Conservation (phyloP, 2,888 invertebrate species). For the Netelia virgata region DNA sequence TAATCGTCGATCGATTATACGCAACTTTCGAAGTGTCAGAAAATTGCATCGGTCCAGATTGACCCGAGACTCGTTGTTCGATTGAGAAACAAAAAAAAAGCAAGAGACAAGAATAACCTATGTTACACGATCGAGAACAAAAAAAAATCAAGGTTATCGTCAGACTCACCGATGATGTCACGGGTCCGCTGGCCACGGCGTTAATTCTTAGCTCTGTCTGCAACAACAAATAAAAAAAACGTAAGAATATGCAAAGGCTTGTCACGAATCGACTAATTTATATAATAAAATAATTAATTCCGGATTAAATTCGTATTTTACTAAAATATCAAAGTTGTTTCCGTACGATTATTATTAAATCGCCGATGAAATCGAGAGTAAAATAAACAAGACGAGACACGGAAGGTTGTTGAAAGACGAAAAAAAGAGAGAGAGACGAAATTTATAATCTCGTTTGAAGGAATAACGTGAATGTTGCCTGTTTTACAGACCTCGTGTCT, state of each 20-base stretch:
- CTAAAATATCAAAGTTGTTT: not conserved
- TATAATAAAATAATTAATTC: too few relatives aligned
- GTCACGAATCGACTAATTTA: not conserved
- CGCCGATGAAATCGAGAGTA: slow-evolving; percentile 56
- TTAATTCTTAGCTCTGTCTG: slow-evolving; percentile 51
- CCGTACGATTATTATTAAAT: slow-evolving; percentile 30
- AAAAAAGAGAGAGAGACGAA: slow-evolving; percentile 63
- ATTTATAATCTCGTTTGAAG: slow-evolving; percentile 71
- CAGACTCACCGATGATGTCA: slow-evolving; percentile 75
- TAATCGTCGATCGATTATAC: too few relatives aligned
- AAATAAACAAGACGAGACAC: not conserved
- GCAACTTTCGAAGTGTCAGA: too few relatives aligned
- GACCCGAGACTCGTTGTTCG: not conserved
- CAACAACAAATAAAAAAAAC: slow-evolving; percentile 37
- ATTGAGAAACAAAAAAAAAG: not conserved
- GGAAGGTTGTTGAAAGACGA: slow-evolving; percentile 14
- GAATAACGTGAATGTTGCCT: slow-evolving; percentile 65
- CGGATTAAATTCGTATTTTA: too few relatives aligned
- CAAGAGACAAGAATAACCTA: not conserved
- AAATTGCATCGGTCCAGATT: too few relatives aligned
- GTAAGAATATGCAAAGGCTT: not conserved
- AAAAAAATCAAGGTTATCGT: slow-evolving; percentile 33
- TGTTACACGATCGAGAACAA: not conserved
- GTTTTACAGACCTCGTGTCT: slow-evolving; percentile 57
- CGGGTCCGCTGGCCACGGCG: slow-evolving; percentile 47